Percentiles rank a stretch among this genome's conserved stretches.
Conservation (phyloP, 2,888 invertebrate species). For the Oeneis ivallda region DNA sequence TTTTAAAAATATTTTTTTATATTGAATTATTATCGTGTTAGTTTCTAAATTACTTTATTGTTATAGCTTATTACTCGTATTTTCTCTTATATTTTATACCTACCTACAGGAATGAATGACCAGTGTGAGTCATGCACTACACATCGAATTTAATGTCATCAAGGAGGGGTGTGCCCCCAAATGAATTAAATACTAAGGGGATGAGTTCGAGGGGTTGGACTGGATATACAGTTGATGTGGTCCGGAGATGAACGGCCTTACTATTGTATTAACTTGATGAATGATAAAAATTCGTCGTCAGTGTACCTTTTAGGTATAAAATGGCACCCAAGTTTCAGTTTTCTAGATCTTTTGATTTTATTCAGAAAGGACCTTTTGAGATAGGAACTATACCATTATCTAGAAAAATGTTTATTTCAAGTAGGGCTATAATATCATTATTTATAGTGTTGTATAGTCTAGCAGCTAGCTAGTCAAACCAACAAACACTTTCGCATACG, state of each 20-base stretch:
- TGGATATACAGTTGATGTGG: constrained; percentile 18
- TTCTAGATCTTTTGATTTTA: not conserved
- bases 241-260: constrained; percentile 12
- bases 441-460: too few relatives aligned
- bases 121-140: constrained; percentile 25
- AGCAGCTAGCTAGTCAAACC: too few relatives aligned
- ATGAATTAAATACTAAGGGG: constrained; percentile 37
- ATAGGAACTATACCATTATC: too few relatives aligned
- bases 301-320: not conserved
- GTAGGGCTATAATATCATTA: too few relatives aligned
- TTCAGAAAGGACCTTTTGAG: too few relatives aligned
- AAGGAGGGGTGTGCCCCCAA: constrained; percentile 33
- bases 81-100: not conserved
- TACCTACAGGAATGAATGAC: not conserved
- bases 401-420: too few relatives aligned
- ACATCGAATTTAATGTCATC: constrained; percentile 25
- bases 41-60: too few relatives aligned
- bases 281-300: not conserved
- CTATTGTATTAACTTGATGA: constrained; percentile 25
- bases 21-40: too few relatives aligned
- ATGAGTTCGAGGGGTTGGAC: constrained; percentile 23
- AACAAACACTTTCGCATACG: too few relatives aligned
- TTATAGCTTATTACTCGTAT: too few relatives aligned
- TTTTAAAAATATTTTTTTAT: too few relatives aligned
- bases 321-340: not conserved